A percentile compares a stretch with the other conserved stretches of the same genome.
Evolutionary conservation across 2,888 invertebrate species (phyloP).

Genomic region (Xestia rhomboidea): DNA sequence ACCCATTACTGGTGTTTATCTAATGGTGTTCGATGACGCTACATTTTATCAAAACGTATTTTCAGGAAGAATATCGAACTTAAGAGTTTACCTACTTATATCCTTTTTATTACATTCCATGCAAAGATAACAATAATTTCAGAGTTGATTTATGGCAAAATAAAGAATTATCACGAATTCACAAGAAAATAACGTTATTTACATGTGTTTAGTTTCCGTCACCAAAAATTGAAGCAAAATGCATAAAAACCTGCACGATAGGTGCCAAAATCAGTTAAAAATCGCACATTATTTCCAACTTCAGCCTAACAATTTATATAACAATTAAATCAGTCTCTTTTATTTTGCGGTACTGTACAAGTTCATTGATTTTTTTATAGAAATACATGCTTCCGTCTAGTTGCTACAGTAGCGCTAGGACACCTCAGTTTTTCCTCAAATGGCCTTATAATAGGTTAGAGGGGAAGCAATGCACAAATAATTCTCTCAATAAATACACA

Average conservation of each 20-base stretch:
- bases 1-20: background rate
- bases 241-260: background rate
- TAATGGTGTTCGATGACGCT: conserved; percentile 11
- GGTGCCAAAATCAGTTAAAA: conserved; percentile 19
- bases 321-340: conserved; percentile 6
- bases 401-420: conserved; percentile 18
- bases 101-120: background rate
- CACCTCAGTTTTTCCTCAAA: conserved; percentile 7
- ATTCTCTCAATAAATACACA: background rate
- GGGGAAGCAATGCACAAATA: background rate
- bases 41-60: conserved; percentile 8
- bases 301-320: background rate
- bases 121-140: conserved; percentile 23
- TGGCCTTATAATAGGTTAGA: background rate
- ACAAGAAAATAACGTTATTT: conserved; percentile 29
- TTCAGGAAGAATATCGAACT: conserved; percentile 20
- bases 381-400: conserved; percentile 11
- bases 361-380: conserved; percentile 14
- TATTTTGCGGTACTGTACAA: conserved; percentile 10
- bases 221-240: conserved; percentile 17
- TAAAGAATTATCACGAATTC: conserved; percentile 23
- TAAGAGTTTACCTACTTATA: conserved; percentile 5
- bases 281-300: background rate
- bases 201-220: conserved; percentile 12
- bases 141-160: background rate